Percentiles rank a stretch among this genome's conserved stretches.
Conservation (phyloP, 2,113 vertebrate species). For the Sebastes fasciatus region DNA sequence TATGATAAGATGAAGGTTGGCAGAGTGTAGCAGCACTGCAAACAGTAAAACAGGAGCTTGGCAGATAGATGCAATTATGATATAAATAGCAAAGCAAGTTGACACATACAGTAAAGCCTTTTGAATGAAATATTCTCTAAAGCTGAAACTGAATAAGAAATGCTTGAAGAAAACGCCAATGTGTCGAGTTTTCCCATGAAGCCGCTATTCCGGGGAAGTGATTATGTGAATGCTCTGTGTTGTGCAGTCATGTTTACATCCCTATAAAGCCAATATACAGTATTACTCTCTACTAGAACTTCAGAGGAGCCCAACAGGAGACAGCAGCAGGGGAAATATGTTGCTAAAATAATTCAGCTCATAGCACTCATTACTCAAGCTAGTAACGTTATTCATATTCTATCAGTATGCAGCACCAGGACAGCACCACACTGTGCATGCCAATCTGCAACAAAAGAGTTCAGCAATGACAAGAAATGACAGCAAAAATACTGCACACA, state of each 20-base stretch:
- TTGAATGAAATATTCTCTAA: neutral
- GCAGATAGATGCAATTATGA: neutral
- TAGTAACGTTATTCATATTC: neutral
- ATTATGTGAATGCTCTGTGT: neutral
- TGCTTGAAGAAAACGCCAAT: neutral
- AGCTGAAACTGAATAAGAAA: neutral
- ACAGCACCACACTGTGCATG: neutral
- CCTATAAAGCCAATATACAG: neutral
- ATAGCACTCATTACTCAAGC: constrained; percentile 8
- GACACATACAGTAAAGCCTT: neutral
- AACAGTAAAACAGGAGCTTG: neutral
- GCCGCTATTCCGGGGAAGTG: neutral
- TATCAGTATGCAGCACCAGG: neutral
- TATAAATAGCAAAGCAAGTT: neutral
- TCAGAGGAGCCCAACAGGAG: neutral
- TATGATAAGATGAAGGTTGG: neutral
- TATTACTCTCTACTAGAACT: neutral
- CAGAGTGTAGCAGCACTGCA: neutral
- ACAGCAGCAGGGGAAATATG: constrained; percentile 17
- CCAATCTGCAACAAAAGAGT: neutral
- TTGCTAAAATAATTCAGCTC: neutral
- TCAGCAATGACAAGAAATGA: neutral
- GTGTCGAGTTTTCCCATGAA: neutral
- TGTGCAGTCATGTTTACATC: neutral
- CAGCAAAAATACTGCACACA: neutral